These are phyloP conservation scores for Xylocampa areola DNA, from an alignment of 2,888 invertebrate species.

Conservation along the genomic window DNA sequence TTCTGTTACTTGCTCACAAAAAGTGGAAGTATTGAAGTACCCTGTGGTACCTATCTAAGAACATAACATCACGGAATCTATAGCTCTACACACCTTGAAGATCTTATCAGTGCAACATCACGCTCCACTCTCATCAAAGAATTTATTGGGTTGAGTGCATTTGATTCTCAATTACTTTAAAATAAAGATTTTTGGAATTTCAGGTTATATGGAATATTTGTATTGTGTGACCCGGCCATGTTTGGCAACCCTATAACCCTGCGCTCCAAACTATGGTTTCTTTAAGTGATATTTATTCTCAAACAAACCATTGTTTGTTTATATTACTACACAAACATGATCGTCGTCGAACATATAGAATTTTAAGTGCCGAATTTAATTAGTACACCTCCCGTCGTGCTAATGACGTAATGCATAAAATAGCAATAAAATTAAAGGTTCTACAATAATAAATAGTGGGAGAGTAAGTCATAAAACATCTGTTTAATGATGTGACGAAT, in stretches of 20 bases:
- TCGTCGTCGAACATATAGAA: conserved; percentile 40
- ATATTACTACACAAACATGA: conserved; percentile 43
- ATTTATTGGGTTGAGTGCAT: conserved; percentile 34
- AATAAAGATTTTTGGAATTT: conserved; percentile 29
- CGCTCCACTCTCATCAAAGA: conserved; percentile 12
- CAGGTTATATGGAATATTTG: conserved; percentile 36
- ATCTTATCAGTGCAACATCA: conserved; percentile 34
- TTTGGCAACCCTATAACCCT: conserved; percentile 46
- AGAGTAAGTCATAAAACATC: conserved; percentile 54
- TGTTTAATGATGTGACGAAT: conserved; percentile 52
- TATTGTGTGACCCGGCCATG: conserved; percentile 22
- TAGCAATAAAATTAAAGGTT: conserved; percentile 58
- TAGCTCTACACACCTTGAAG: conserved; percentile 13
- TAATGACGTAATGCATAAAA: conserved; percentile 58
- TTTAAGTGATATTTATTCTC: conserved; percentile 58
- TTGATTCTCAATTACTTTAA: conserved; percentile 32
- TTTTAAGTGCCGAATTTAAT: conserved; percentile 64
- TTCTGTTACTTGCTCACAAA: conserved; percentile 30
- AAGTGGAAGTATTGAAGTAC: conserved; percentile 19
- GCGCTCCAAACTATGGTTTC: conserved; percentile 48
- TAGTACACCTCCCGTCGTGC: conserved; percentile 60
- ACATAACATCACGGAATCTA: conserved; percentile 20
- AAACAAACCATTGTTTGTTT: conserved; percentile 56
- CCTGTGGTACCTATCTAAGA: conserved; percentile 4
- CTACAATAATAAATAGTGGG: conserved; percentile 56